Evolutionary conservation across 2,888 invertebrate genomes (phyloP).

Genomic region (Coecobrya sp.): DNA sequence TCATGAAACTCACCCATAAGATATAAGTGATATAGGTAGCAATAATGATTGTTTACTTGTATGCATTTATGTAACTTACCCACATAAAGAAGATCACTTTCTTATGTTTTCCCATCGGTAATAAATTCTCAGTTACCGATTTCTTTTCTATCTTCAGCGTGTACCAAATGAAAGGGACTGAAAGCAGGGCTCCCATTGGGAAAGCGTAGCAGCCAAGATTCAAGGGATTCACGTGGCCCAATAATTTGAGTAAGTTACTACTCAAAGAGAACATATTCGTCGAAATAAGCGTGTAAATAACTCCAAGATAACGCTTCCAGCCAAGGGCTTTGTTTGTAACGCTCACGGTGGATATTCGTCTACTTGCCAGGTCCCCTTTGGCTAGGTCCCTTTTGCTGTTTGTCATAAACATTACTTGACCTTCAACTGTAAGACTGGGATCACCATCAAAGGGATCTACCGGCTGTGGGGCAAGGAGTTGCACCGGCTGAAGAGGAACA

Average conservation of each 20-base stretch:
- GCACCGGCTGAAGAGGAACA: not conserved
- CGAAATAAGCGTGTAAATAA: constrained; percentile 82
- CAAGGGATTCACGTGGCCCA: constrained; percentile 79
- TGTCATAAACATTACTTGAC: constrained; percentile 75
- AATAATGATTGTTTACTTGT: not conserved
- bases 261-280: constrained; percentile 83
- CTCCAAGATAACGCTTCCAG: constrained; percentile 82
- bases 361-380: not conserved
- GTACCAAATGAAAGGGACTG: constrained; percentile 81
- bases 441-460: constrained; percentile 72
- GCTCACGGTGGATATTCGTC: constrained; percentile 61
- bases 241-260: constrained; percentile 79
- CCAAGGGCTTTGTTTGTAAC: constrained; percentile 77
- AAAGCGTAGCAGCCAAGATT: constrained; percentile 80
- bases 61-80: constrained; percentile 76
- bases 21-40: not conserved
- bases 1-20: not conserved
- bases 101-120: constrained; percentile 78
- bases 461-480: not conserved
- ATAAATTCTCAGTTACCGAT: constrained; percentile 72
- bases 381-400: constrained; percentile 60
- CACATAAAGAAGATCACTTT: constrained; percentile 81
- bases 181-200: constrained; percentile 80
- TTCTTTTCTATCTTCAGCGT: constrained; percentile 82
- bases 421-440: constrained; percentile 69